phyloP scores from a whole-genome alignment of 2,888 invertebrate species.

The Vannuccia rotundouncinata region DNA sequence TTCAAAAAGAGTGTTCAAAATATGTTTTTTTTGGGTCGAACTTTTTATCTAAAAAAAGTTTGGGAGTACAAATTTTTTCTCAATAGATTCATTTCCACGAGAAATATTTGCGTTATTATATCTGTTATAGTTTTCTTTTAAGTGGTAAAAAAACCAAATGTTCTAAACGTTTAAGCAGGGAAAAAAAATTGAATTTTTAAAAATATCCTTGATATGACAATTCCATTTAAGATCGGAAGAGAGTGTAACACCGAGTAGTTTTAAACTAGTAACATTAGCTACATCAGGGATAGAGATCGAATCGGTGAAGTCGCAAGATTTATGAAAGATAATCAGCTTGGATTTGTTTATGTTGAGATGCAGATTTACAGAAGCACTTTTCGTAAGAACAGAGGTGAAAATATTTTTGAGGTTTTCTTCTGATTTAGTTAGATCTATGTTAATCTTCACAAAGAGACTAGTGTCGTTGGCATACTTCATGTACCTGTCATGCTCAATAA shows the following conservation, averaged over 20 bases:
- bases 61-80: too few relatives aligned
- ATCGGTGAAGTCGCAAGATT: conserved; percentile 1
- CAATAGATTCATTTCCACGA: too few relatives aligned
- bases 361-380: conserved; percentile 22
- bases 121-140: too few relatives aligned
- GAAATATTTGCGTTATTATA: too few relatives aligned
- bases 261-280: conserved; percentile 22
- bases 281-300: conserved; percentile 5
- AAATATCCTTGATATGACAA: conserved; percentile 10
- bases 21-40: too few relatives aligned
- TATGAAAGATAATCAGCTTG: conserved; percentile 21
- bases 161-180: too few relatives aligned
- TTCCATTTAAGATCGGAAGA: conserved; percentile 23
- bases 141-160: too few relatives aligned
- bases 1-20: too few relatives aligned
- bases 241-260: conserved; percentile 14
- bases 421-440: conserved; percentile 19
- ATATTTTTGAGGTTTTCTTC: conserved; percentile 24
- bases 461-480: background rate
- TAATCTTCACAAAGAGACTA: background rate
- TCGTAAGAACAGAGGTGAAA: conserved; percentile 9
- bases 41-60: too few relatives aligned
- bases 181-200: too few relatives aligned
- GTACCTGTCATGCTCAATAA: conserved; percentile 19
- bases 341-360: conserved; percentile 12